A percentile compares a stretch with the other conserved stretches of the same genome.
Evolutionary conservation across 2,888 invertebrate genomes (phyloP).

Genomic region (Philonicus albiceps): DNA sequence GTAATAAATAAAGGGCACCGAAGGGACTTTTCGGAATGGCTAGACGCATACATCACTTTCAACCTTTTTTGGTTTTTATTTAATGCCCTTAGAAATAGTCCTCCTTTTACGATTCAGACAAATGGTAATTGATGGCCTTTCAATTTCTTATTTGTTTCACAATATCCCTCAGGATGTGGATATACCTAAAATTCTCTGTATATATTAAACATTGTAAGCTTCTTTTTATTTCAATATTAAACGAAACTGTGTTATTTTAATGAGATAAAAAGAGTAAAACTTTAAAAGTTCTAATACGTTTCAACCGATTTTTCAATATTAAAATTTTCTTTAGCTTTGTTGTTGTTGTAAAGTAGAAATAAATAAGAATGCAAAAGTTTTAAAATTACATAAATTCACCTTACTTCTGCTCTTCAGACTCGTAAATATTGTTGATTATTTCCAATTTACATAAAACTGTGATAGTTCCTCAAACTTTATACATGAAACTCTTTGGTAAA

Average conservation of each 20-base stretch:
- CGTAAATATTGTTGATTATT: background rate
- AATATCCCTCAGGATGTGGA: background rate
- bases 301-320: background rate
- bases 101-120: background rate
- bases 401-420: background rate
- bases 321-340: background rate
- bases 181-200: too few species aligned
- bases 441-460: background rate
- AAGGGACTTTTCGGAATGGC: background rate
- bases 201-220: too few species aligned
- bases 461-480: background rate
- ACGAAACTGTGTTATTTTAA: too few species aligned
- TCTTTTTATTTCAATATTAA: too few species aligned
- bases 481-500: background rate
- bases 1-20: background rate
- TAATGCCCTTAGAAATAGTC: background rate
- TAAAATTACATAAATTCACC: background rate
- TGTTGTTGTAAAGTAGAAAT: background rate
- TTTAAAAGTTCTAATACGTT: too few species aligned
- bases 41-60: background rate
- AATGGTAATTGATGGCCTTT: background rate
- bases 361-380: background rate
- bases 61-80: background rate
- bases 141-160: background rate
- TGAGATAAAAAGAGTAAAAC: too few species aligned